Conservation (phyloP, 2,113 vertebrate species). For the Junco hyemalis region DNA sequence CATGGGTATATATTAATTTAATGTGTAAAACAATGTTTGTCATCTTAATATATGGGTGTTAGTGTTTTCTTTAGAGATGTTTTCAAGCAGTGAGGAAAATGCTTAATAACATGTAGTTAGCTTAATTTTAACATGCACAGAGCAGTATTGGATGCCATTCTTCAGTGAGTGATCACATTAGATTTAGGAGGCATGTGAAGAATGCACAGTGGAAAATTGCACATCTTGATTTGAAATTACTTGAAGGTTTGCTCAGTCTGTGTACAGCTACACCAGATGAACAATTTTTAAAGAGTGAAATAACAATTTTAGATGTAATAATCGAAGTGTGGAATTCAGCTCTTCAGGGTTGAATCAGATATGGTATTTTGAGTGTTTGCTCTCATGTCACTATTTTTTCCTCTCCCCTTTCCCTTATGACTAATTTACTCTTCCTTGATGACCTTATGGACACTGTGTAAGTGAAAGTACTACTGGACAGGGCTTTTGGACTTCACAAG, state of each 20-base stretch:
- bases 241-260: neutral
- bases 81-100: constrained; percentile 7
- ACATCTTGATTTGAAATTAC: constrained; percentile 40
- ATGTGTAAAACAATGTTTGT: neutral
- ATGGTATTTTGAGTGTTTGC: neutral
- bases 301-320: neutral
- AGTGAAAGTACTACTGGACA: neutral
- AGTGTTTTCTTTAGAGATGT: neutral
- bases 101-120: constrained; percentile 26
- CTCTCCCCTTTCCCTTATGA: neutral
- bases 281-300: neutral
- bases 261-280: neutral
- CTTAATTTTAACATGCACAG: constrained; percentile 20
- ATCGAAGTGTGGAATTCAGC: neutral
- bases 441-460: neutral
- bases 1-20: neutral
- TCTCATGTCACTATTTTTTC: neutral
- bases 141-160: constrained; percentile 33
- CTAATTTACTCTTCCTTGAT: neutral
- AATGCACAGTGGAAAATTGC: constrained; percentile 51
- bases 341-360: neutral
- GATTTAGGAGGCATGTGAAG: constrained; percentile 60
- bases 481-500: neutral
- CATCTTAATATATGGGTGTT: constrained; percentile 7
- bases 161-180: constrained; percentile 34